These are phyloP conservation scores for Orchestia grillus DNA, from an alignment of 1,140 invertebrate genomes.

Conservation along the genomic window DNA sequence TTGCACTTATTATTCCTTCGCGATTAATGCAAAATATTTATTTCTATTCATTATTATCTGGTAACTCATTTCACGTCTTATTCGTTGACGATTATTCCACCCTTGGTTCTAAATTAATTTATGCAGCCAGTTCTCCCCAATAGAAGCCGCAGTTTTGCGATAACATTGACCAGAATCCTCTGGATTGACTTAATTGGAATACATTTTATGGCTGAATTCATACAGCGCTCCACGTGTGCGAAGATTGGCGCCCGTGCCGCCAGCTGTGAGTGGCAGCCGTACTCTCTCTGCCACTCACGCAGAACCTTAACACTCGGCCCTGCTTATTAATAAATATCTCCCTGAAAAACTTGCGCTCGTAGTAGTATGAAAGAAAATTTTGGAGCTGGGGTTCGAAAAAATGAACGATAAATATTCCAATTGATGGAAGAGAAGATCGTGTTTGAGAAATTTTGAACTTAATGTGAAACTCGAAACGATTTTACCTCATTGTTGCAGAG, in stretches of 20 bases:
- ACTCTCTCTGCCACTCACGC: not conserved
- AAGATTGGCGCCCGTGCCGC: not conserved
- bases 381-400: not conserved
- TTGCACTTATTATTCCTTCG: not conserved
- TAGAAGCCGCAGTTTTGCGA: not conserved
- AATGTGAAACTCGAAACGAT: no score
- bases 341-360: not conserved
- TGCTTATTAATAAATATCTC: not conserved
- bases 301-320: not conserved
- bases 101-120: not conserved
- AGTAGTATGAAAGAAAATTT: not conserved
- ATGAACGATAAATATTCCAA: not conserved
- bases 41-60: not conserved
- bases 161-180: not conserved
- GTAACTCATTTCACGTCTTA: not conserved
- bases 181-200: not conserved
- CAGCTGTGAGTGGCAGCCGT: conserved; percentile 3
- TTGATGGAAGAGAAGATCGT: not conserved
- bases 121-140: not conserved
- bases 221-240: not conserved
- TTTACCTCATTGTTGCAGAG: no score
- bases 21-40: not conserved
- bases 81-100: not conserved
- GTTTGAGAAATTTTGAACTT: not conserved
- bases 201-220: not conserved